Evolutionary conservation across 30 jellyfish, hydroid and myxozoan genomes (phyloP).

Genomic region (Catostylus mosaicus): DNA sequence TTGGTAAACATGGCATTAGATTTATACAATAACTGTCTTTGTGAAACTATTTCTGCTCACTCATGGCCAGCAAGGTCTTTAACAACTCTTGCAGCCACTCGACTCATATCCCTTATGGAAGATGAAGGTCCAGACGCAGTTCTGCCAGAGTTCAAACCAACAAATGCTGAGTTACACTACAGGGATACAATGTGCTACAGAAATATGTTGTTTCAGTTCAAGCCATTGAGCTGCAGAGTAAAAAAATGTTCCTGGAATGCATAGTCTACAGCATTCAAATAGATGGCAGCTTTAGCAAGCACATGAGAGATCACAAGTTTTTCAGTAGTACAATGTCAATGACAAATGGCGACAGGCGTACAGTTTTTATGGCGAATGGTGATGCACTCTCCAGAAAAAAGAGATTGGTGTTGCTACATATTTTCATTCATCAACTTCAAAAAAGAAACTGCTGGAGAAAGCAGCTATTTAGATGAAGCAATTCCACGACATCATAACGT

Average conservation of each 20-base stretch:
- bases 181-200: conserved; percentile 44
- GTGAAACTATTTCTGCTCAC: conserved; percentile 38
- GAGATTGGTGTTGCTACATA: conserved; percentile 14
- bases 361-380: conserved; percentile 6
- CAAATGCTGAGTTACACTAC: conserved; percentile 55
- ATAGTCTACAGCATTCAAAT: conserved; percentile 26
- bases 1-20: conserved; percentile 32
- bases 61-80: conserved; percentile 57
- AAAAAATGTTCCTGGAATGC: conserved; percentile 7
- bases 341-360: conserved; percentile 26
- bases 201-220: conserved; percentile 36
- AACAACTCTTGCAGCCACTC: conserved; percentile 32
- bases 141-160: conserved; percentile 51
- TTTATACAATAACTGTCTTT: conserved; percentile 33
- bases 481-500: conserved; percentile 28
- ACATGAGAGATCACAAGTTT: conserved; percentile 30
- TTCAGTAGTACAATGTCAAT: conserved; percentile 14
- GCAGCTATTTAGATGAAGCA: conserved; percentile 14
- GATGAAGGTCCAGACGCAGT: conserved; percentile 63
- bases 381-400: conserved; percentile 28
- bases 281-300: conserved; percentile 24
- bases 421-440: background rate
- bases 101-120: conserved; percentile 36
- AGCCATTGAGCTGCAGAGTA: conserved; percentile 42
- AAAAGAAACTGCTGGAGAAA: conserved; percentile 14